phyloP scores from a whole-genome alignment of 2,888 invertebrate species.

The Drosophila anomalata region DNA sequence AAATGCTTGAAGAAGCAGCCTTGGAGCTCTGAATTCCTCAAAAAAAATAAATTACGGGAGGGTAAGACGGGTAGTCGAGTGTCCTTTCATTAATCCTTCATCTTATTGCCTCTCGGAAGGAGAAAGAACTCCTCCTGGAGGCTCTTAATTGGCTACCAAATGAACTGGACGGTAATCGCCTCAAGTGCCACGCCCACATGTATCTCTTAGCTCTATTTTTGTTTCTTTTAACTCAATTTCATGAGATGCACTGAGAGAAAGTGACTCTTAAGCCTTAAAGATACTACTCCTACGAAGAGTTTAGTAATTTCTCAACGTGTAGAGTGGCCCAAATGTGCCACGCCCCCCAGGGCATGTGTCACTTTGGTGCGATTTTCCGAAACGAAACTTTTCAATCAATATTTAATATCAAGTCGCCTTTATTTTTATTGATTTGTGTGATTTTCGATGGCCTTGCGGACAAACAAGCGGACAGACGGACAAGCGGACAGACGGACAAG shows the following conservation, averaged over 20 bases:
- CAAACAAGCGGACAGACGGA: background rate
- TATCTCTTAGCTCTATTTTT: background rate
- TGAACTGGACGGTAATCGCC: constrained; percentile 47
- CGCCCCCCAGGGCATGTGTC: background rate
- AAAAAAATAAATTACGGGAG: too few species aligned
- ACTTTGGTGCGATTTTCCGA: constrained; percentile 44
- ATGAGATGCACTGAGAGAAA: too few species aligned
- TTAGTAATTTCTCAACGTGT: too few species aligned
- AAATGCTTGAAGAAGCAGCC: too few species aligned
- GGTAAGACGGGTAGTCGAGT: background rate
- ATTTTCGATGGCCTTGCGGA: constrained; percentile 37
- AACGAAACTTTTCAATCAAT: constrained; percentile 55
- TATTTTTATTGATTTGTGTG: constrained; percentile 60
- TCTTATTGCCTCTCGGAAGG: background rate
- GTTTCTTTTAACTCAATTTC: too few species aligned
- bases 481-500: too few species aligned
- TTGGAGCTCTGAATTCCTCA: background rate
- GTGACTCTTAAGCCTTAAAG: too few species aligned
- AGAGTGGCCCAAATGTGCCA: too few species aligned
- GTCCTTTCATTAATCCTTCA: constrained; percentile 18
- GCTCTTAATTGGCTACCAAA: constrained; percentile 59
- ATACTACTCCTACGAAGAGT: too few species aligned
- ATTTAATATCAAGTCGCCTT: constrained; percentile 44
- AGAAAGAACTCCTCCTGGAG: background rate
- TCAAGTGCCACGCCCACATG: constrained; percentile 13